Evolutionary conservation across 2,113 vertebrate genomes (phyloP), one percentile per base, ranked within the genome.

Genomic region (Gallinago undulata): DNA sequence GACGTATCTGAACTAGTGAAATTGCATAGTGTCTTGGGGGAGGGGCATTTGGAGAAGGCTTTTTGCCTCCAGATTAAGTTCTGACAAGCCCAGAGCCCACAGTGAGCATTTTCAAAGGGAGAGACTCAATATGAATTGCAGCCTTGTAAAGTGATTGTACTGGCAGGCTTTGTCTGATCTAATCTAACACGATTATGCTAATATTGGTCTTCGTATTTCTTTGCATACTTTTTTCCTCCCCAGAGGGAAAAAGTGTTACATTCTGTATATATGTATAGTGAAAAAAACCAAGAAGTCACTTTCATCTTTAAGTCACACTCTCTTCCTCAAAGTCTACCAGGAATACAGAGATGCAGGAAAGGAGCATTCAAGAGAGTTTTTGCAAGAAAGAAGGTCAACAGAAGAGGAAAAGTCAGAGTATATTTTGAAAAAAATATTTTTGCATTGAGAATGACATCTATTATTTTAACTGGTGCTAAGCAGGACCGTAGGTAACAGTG

Each of bases 381-480:
- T 63, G 13, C 39, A 41, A 94, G 56, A 82, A 82, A 82, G 70
- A 87, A 60, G 16, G 22, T 76, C 47, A 94, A 25, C 4, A 75
- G 13, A 87, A 84, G 41, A 83, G 12, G 19, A 47, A n/a, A 79
- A 95, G 28, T 63, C 89, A 89, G 35, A 87, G 14, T 48, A 33
- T 35, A 72, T 82, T 89, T 91, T 74, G 59, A 67, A 89, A 87
- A 47, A 45, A 87, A 66, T 23, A 70, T 37, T 48, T 79, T 81
- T 81, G 4, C 13, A n/a, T 43, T 76, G 74, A 75, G 89, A 93
- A 84, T 62, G 6, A 10, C 22, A 39, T 47, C 19, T 85, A 7
- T 85, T 89, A 21, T 75, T 92, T 92, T 89, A 91, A 85, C 39
- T 72, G 64, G 67, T 1, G 18, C 72, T 75, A 35, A 89, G 60